Evolutionary conservation across 2,113 vertebrate species (phyloP), one percentile per base, ranked within the genome.

Genomic region (Gobius niger): DNA sequence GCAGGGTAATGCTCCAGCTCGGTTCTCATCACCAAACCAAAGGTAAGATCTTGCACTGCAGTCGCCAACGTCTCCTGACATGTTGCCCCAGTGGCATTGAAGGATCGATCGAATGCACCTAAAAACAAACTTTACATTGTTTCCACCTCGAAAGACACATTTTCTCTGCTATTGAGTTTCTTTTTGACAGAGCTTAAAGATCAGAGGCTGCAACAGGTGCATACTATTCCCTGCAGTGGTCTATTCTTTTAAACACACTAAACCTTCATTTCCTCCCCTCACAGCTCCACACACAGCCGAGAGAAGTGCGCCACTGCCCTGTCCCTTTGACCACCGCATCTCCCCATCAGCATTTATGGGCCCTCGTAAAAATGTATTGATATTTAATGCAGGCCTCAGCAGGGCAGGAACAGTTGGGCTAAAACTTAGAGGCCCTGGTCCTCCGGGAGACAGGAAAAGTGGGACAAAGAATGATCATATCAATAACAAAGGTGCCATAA

Each of bases 281-380:
- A 46, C 54, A 7, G 15, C 18, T 72, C 44, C 70, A 73, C 24
- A 34, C 5, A 16, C 72, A 78, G 54, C 1, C 9, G 24, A 60
- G 56, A 72, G 49, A 72, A 2, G 72, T 4, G 54, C 44, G 0
- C 2, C 5, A 7, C 42, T 59, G 1, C 7, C 44, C 2, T 73
- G 59, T 65, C 57, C 63, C 69, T 75, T 75, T 77, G 71, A 77
- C 3, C 7, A 67, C 67, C 59, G 1, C 61, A 61, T 42, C 66
- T 61, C 70, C 69, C 67, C 50, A 78, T 85, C 6, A 73, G 74
- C 54, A 71, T 91, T 91, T 91, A 87, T 7, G 47, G 78, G 73
- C 74, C 61, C 70, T 80, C 68, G 63, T 91, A 92, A 91, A 92
- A 76, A 61, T 82, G 88, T 83, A 90, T 92, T 92, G 85, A 92